phyloP scores from a whole-genome alignment of 2,797 vertebrate species.

The Phrynocephalus forsythii region DNA sequence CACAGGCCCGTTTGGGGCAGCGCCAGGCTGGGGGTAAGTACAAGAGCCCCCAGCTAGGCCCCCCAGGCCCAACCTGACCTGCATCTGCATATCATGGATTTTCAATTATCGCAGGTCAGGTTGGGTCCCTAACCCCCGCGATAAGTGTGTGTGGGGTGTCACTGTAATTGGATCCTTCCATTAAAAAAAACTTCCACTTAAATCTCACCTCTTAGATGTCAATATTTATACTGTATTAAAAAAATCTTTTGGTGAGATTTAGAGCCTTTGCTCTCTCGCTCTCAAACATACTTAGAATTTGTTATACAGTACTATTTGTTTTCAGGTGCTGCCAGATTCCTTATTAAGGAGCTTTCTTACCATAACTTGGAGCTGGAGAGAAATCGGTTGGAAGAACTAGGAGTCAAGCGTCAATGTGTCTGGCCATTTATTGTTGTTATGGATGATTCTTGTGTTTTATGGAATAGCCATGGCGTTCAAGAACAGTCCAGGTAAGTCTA shows the following conservation, averaged over 20 bases:
- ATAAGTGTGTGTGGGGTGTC: too few relatives aligned
- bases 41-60: too few relatives aligned
- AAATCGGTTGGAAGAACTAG: constrained; percentile 92
- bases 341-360: constrained; percentile 98
- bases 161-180: background rate
- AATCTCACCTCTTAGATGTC: background rate
- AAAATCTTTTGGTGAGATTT: background rate
- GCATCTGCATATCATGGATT: too few relatives aligned
- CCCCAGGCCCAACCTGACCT: too few relatives aligned
- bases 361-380: constrained; percentile 97
- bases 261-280: background rate
- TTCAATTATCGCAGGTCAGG: too few relatives aligned
- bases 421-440: constrained; percentile 98
- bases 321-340: constrained; percentile 93
- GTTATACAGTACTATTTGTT: constrained; percentile 8
- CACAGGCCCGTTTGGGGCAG: too few relatives aligned
- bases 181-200: background rate
- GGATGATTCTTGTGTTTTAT: constrained; percentile 96
- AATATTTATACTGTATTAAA: background rate
- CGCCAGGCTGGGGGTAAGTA: too few relatives aligned
- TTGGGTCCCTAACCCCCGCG: too few relatives aligned
- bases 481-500: constrained; percentile 82
- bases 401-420: constrained; percentile 90
- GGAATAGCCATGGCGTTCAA: constrained; percentile 86
- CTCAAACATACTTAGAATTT: background rate